Base-by-base conservation (phyloP, 2,888 invertebrate genomes). In the Abrostola tripartita region DNA sequence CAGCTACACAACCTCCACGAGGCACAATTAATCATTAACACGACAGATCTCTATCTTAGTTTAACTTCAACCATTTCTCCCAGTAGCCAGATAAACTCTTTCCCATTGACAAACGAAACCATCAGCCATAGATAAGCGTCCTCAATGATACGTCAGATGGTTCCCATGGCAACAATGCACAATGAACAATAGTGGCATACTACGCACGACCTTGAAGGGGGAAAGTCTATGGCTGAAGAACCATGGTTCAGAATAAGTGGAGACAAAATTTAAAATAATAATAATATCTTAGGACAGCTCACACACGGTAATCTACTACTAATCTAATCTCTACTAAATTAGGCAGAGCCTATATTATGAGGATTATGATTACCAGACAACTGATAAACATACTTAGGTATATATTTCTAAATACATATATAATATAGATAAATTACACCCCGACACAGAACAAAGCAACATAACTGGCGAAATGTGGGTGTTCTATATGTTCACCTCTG, bases 141-240 rank as follows among this genome's bases (percentile, higher is more conserved):
- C 24, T 55, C 63, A 54, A 74, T 51, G 47, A 53, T 35, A 51
- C 59, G 38, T 38, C 55, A 14, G 7, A 58, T 41, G 51, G 24
- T 80, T 79, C 79, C 76, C 79, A 80, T 63, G 54, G 53, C n/a
- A 52, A 81, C 82, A 80, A 82, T 82, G 59, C 14, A 82, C 82
- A 83, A 82, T 82, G 71, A 67, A 83, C 83, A 81, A 82, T 81
- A 50, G 73, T 61, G 76, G 64, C 74, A 81, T 47, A 71, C 57
- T 65, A 52, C 55, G 52, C 63, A 60, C 75, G 82, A 83, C 83
- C 84, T 83, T 83, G 82, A 51, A 6, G 24, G 61, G 79, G 75
- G 83, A 83, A 82, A 83, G 84, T 81, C 65, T 60, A 63, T 44
- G 2, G 0, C 38, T 58, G 52, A 62, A 64, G 53, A 74, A 64